These are phyloP conservation scores for Panurus biarmicus DNA, from an alignment of 2,113 vertebrate genomes.

Conservation along the genomic window DNA sequence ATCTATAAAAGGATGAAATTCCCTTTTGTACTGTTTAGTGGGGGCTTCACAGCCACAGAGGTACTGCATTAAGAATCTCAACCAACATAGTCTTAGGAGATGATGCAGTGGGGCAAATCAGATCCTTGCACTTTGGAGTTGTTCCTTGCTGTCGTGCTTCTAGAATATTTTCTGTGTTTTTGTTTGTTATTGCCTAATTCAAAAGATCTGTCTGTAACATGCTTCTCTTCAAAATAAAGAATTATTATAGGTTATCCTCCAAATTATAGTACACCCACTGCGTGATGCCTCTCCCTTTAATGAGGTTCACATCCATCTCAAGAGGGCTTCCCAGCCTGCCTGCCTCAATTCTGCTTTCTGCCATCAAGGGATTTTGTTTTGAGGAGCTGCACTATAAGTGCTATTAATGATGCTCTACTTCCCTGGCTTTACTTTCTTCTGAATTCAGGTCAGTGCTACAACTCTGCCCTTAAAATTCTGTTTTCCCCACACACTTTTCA, in stretches of 20 bases:
- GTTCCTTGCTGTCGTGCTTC: neutral
- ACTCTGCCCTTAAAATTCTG: neutral
- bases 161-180: neutral
- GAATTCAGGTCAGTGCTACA: neutral
- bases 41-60: neutral
- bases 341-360: neutral
- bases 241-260: neutral
- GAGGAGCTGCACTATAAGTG: neutral
- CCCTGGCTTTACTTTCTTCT: neutral
- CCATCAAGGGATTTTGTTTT: neutral
- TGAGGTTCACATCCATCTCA: neutral
- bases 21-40: neutral
- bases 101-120: neutral
- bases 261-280: neutral
- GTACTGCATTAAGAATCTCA: neutral
- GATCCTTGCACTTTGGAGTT: neutral
- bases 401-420: neutral
- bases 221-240: neutral
- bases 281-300: neutral
- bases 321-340: neutral
- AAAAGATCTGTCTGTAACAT: neutral
- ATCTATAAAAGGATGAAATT: neutral
- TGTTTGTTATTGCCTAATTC: neutral
- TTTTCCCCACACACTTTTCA: neutral
- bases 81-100: neutral